A percentile compares a stretch with the other conserved stretches of the same genome.
phyloP scores from a whole-genome alignment of 1,140 invertebrate species.

The Brachionus sp. region DNA sequence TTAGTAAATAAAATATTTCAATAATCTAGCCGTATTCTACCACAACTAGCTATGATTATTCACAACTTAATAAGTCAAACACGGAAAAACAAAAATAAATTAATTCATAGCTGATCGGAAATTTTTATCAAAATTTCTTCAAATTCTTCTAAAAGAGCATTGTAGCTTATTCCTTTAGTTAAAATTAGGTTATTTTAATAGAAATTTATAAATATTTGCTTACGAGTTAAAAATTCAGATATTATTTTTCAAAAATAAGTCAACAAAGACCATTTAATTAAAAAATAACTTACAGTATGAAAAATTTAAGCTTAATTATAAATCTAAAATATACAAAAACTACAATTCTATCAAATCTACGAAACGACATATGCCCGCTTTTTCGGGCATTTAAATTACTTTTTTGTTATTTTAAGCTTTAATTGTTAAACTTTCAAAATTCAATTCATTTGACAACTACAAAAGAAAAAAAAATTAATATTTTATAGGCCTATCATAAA shows the following conservation, averaged over 20 bases:
- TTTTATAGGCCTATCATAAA: background rate
- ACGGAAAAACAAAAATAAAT: background rate
- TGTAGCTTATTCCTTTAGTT: background rate
- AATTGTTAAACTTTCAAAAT: background rate
- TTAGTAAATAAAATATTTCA: background rate
- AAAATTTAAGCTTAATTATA: background rate
- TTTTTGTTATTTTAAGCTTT: background rate
- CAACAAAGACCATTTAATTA: background rate
- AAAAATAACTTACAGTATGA: background rate
- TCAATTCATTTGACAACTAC: background rate
- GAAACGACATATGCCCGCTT: background rate
- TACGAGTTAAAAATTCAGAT: background rate
- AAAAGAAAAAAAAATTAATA: background rate
- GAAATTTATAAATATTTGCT: background rate
- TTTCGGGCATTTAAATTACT: background rate
- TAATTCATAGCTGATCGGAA: background rate
- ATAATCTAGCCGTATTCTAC: background rate
- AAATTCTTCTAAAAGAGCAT: background rate
- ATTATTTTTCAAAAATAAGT: background rate
- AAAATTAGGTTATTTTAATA: constrained; percentile 1
- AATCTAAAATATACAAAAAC: background rate
- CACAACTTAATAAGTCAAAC: background rate
- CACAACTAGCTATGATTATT: background rate
- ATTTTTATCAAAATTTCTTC: background rate
- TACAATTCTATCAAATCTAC: background rate